These are phyloP conservation scores for Sepioteuthis lessoniana DNA, from an alignment of 2,888 invertebrate species.

Conservation along the genomic window DNA sequence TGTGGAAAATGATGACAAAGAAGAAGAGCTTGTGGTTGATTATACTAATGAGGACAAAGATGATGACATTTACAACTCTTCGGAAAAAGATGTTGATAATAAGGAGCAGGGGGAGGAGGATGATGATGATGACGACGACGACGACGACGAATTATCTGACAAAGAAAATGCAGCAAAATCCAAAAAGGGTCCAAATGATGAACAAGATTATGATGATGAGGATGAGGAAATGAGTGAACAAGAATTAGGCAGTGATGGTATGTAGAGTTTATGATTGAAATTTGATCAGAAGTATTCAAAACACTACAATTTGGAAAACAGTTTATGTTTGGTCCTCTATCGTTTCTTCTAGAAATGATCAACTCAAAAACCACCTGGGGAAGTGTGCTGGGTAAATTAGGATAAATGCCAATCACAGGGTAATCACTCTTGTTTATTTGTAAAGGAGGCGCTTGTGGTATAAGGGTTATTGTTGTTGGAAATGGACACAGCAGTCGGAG, in stretches of 20 bases:
- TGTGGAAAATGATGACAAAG: slow-evolving; percentile 65
- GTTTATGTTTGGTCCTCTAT: no score
- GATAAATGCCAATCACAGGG: no score
- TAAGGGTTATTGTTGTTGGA: no score
- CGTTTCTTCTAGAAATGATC: no score
- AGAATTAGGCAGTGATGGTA: background rate
- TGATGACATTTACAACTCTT: slow-evolving; percentile 65
- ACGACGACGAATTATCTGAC: slow-evolving; percentile 81
- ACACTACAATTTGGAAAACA: no score
- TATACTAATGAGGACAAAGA: slow-evolving; percentile 76
- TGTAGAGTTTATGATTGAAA: background rate
- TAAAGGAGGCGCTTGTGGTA: no score
- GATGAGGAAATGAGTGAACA: slow-evolving; percentile 55
- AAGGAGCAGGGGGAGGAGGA: no score
- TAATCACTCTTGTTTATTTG: no score
- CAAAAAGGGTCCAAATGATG: slow-evolving; percentile 57
- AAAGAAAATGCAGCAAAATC: slow-evolving; percentile 55
- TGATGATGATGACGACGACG: slow-evolving; percentile 77
- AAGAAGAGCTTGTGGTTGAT: slow-evolving; percentile 77
- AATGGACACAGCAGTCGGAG: no score
- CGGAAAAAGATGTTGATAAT: background rate
- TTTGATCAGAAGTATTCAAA: background rate
- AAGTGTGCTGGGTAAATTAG: no score
- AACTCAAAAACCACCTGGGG: no score
- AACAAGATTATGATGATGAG: slow-evolving; percentile 75